Base-by-base conservation (phyloP, 2,888 invertebrate species). In the Epinotia nisella region DNA sequence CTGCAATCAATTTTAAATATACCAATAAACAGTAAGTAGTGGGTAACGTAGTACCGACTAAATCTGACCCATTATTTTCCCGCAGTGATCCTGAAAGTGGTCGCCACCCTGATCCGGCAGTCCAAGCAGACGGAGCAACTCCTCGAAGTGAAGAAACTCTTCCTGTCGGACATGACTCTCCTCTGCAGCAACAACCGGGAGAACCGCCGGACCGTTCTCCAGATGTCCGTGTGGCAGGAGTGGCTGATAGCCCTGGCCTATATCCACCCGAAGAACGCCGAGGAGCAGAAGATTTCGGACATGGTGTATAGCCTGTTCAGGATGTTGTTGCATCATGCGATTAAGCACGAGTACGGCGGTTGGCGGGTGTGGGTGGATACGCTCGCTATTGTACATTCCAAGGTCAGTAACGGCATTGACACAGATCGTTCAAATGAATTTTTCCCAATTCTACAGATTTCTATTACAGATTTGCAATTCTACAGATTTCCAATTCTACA, bases 361-460 rank as follows among this genome's bases (percentile, higher is more conserved):
- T 99, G 99, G 99, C 94, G 99, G 75, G 99, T 99, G 19, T 99
- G 99, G 99, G 99, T 99, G 5, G 99, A 99, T 87, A 99, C 99
- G 0, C 91, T 99, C 75, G 99, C 99, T 58, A 99, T 99, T 83
- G 98, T 99, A 1, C 99, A 99, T 92, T 99, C 99, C 1, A 99
- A 99, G 95, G 99, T 98, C 86, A 85, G 83, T 78, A n/a, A 56
- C 11, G 13, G 9, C 39, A 21, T 29, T 5, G 10, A 49, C 24
- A 11, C 1, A 7, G 13, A 13, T 4, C 13, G 15, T 35, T 35
- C 29, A 29, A 7, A 7, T 29, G n/a, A n/a, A n/a, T n/a, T n/a
- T n/a, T n/a, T n/a, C n/a, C n/a, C n/a, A n/a, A n/a, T n/a, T n/a
- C n/a, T n/a, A n/a, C n/a, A n/a, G n/a, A n/a, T n/a, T n/a, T n/a